Conservation (phyloP, 2,888 invertebrate species). For the Drosophila vallismaia region DNA sequence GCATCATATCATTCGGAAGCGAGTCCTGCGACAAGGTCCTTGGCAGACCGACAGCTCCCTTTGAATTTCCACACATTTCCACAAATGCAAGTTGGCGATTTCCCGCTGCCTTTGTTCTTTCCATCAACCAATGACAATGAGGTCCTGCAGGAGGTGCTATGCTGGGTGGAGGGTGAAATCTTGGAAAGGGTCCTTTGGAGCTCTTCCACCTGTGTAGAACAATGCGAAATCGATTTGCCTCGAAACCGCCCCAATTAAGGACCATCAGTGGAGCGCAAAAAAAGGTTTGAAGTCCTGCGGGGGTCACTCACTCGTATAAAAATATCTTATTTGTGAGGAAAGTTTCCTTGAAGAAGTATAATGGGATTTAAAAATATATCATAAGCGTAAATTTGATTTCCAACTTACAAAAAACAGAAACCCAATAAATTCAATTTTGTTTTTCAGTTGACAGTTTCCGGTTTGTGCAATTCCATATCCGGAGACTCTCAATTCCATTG, state of each 20-base stretch:
- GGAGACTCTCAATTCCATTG: slow-evolving; percentile 29
- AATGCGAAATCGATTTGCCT: slow-evolving; percentile 22
- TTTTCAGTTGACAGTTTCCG: slow-evolving; percentile 8
- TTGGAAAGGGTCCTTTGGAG: not conserved
- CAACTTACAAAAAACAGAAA: too few species aligned
- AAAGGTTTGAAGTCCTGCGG: slow-evolving; percentile 5
- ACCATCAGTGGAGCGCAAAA: slow-evolving; percentile 11
- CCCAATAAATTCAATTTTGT: not conserved
- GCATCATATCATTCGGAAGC: slow-evolving; percentile 71
- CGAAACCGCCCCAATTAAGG: slow-evolving; percentile 25
- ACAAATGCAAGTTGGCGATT: slow-evolving; percentile 76
- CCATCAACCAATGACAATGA: slow-evolving; percentile 5
- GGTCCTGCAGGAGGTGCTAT: not conserved
- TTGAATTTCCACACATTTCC: slow-evolving; percentile 19
- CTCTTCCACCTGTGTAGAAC: slow-evolving; percentile 8
- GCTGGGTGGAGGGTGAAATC: not conserved
- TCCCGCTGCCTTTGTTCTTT: slow-evolving; percentile 68
- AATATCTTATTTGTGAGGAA: not conserved
- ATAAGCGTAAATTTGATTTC: not conserved
- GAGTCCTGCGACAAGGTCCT: slow-evolving; percentile 64
- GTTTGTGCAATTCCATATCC: not conserved
- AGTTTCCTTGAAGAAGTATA: not conserved
- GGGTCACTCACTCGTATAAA: not conserved
- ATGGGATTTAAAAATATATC: not conserved
- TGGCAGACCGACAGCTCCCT: slow-evolving; percentile 54